Conservation (phyloP, 2,797 vertebrate genomes). For the Sylvia borin region DNA sequence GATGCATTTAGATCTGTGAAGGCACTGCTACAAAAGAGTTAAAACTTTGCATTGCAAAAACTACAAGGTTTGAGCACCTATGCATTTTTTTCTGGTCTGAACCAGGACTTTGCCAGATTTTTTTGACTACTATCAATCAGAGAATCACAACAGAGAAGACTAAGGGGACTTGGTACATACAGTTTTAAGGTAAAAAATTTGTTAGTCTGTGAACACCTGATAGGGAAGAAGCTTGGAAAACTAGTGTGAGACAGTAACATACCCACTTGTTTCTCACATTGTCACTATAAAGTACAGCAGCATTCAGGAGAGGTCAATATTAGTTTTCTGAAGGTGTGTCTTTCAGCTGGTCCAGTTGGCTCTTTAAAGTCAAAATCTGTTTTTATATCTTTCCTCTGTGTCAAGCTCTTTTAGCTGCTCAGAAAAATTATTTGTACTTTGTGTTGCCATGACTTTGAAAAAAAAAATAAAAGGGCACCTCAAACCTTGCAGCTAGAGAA, state of each 20-base stretch:
- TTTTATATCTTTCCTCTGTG: background rate
- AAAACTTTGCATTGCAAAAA: background rate
- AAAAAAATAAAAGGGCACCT: background rate
- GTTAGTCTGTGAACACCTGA: background rate
- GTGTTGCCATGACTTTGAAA: background rate
- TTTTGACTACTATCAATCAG: background rate
- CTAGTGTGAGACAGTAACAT: background rate
- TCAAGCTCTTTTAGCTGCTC: background rate
- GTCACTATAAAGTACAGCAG: background rate
- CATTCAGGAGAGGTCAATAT: background rate
- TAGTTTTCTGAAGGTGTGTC: background rate
- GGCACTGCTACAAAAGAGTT: background rate
- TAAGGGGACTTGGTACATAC: background rate
- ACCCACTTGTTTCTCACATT: background rate
- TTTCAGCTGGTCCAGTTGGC: background rate
- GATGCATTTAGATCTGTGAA: background rate
- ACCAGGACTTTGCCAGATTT: background rate
- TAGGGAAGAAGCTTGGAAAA: background rate
- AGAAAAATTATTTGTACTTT: background rate
- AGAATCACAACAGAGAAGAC: background rate
- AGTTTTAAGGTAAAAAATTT: background rate
- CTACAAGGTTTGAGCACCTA: background rate
- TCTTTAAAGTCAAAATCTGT: background rate
- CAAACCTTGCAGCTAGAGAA: background rate
- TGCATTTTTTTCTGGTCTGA: background rate